These are phyloP conservation scores for Neodon shergylaensis DNA, from an alignment of 2,113 vertebrate species.

Conservation along the genomic window DNA sequence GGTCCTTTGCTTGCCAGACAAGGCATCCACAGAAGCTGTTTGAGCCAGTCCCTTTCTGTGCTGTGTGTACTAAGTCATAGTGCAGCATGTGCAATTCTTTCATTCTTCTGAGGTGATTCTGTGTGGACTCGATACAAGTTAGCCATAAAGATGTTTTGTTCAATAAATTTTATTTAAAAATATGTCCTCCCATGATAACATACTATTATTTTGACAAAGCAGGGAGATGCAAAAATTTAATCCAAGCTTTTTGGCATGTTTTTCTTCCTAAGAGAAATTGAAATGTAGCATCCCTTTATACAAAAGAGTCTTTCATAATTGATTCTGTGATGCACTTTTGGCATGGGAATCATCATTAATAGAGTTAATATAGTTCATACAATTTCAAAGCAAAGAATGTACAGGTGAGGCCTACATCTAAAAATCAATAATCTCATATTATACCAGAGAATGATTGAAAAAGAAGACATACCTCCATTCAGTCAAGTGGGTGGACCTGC, in stretches of 20 bases:
- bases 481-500: not conserved
- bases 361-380: not conserved
- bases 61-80: not conserved
- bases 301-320: not conserved
- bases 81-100: not conserved
- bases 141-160: not conserved
- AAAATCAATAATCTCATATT: not conserved
- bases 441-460: not conserved
- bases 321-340: not conserved
- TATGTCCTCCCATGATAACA: not conserved
- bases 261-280: not conserved
- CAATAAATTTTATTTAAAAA: constrained; percentile 42
- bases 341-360: not conserved
- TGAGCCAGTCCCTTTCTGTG: not conserved
- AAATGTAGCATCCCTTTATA: not conserved
- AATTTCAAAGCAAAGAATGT: not conserved
- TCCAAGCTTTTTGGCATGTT: constrained; percentile 11
- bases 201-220: constrained; percentile 10
- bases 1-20: not conserved
- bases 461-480: not conserved
- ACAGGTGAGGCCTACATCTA: not conserved
- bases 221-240: not conserved
- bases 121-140: not conserved
- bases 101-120: constrained; percentile 11
- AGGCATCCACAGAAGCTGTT: not conserved